Conservation (phyloP, 2,113 vertebrate species). For the Myiagra hebetior region DNA sequence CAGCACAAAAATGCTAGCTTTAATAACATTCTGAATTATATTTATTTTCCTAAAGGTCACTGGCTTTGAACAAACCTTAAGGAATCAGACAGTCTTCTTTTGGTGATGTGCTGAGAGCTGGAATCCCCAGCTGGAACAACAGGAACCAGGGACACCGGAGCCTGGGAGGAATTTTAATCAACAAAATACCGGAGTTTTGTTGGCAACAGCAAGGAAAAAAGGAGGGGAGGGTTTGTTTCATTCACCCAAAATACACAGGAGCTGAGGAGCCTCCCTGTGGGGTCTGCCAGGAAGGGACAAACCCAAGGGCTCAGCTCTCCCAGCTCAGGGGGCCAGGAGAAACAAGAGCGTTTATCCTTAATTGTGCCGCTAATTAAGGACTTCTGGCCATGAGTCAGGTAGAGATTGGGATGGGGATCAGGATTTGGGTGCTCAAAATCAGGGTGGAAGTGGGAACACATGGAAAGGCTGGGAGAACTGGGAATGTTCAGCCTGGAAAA, state of each 20-base stretch:
- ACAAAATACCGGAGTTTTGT: neutral
- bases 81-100: neutral
- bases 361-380: neutral
- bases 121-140: neutral
- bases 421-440: neutral
- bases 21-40: neutral
- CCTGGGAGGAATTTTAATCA: neutral
- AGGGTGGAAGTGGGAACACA: neutral
- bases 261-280: neutral
- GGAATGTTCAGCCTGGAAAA: neutral
- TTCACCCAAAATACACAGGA: fast-evolving
- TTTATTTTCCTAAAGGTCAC: neutral
- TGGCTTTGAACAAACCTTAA: neutral
- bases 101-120: neutral
- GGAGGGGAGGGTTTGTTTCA: neutral
- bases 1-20: neutral
- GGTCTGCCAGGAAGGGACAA: neutral
- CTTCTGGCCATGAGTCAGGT: too few relatives aligned
- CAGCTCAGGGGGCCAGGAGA: neutral
- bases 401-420: neutral
- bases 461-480: neutral
- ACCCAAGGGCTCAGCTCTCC: neutral
- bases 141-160: neutral
- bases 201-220: neutral
- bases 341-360: neutral